These are phyloP conservation scores for Cylloceria caligata DNA, from an alignment of 2,888 invertebrate species.

Conservation along the genomic window DNA sequence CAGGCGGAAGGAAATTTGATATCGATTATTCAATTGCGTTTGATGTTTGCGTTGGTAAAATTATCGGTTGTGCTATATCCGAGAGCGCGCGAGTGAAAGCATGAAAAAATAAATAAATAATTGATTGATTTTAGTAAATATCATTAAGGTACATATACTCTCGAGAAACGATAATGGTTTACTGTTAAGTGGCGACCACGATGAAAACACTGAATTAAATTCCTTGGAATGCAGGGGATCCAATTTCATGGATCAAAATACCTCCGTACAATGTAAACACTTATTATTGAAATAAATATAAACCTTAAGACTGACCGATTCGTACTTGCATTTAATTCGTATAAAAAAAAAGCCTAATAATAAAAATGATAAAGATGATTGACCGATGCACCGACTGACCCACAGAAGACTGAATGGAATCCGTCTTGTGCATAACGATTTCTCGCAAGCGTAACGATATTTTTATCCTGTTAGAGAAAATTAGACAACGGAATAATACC, in stretches of 20 bases:
- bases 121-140: conserved; percentile 70
- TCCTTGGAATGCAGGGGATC: conserved; percentile 74
- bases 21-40: conserved; percentile 47
- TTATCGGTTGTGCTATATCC: conserved; percentile 30
- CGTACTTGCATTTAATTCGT: not conserved
- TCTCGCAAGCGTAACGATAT: conserved; percentile 25
- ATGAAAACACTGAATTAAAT: conserved; percentile 63
- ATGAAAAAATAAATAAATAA: conserved; percentile 18
- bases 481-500: conserved; percentile 79
- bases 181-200: conserved; percentile 54
- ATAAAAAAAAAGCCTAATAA: not conserved
- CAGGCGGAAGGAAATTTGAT: conserved; percentile 22
- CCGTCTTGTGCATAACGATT: conserved; percentile 46
- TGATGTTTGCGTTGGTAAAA: conserved; percentile 19
- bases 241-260: conserved; percentile 81
- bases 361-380: not conserved
- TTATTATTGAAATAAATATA: conserved; percentile 83
- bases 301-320: conserved; percentile 81
- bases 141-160: conserved; percentile 70
- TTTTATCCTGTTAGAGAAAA: conserved; percentile 78
- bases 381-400: conserved; percentile 6
- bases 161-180: conserved; percentile 68
- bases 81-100: conserved; percentile 25
- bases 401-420: conserved; percentile 39
- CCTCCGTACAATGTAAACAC: conserved; percentile 83